These are phyloP conservation scores for Pemphredon lugubris DNA, from an alignment of 2,888 invertebrate species.

Conservation along the genomic window DNA sequence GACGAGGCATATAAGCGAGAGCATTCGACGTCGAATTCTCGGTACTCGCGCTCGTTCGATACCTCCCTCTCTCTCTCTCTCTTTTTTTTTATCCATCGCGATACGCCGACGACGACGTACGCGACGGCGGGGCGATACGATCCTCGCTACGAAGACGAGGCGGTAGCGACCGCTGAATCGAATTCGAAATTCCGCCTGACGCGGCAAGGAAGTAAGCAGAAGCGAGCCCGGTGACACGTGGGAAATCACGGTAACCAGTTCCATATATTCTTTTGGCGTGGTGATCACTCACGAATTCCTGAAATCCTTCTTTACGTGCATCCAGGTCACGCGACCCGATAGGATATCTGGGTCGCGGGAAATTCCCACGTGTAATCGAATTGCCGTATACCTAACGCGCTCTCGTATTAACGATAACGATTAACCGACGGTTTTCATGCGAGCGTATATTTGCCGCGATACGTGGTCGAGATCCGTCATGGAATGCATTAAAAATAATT, in stretches of 20 bases:
- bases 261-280: slow-evolving; percentile 43
- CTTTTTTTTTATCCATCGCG: background rate
- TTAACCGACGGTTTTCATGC: slow-evolving; percentile 30
- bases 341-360: slow-evolving; percentile 42
- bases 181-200: slow-evolving; percentile 54
- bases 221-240: slow-evolving; percentile 58
- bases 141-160: slow-evolving; percentile 30
- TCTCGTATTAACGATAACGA: slow-evolving; percentile 44
- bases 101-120: slow-evolving; percentile 3
- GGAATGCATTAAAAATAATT: background rate
- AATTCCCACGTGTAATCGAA: slow-evolving; percentile 59
- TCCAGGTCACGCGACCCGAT: slow-evolving; percentile 41
- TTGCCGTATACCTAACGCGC: slow-evolving; percentile 42
- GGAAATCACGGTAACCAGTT: slow-evolving; percentile 64
- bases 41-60: background rate
- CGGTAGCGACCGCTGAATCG: slow-evolving; percentile 43
- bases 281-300: slow-evolving; percentile 57
- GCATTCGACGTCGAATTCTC: slow-evolving; percentile 30
- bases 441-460: slow-evolving; percentile 13
- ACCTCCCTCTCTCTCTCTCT: background rate
- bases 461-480: background rate
- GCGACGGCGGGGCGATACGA: slow-evolving; percentile 39
- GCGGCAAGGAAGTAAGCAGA: slow-evolving; percentile 26
- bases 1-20: slow-evolving; percentile 1
- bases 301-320: slow-evolving; percentile 37